phyloP scores from a whole-genome alignment of 2,797 vertebrate species.

The Fistularia commersonii region DNA sequence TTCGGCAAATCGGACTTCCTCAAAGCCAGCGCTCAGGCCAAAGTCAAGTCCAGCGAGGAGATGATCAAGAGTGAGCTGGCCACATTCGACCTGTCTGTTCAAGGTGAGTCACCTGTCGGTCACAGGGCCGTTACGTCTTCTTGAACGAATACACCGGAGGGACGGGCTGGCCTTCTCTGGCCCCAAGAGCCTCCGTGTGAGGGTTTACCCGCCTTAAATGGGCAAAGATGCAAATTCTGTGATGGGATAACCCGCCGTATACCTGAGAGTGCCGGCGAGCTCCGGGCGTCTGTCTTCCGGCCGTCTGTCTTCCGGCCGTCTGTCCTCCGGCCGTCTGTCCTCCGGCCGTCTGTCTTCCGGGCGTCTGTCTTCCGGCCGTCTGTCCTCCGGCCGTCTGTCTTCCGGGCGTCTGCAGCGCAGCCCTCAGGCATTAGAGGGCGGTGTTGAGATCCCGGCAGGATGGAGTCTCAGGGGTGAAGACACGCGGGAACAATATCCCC shows the following conservation, averaged over 20 bases:
- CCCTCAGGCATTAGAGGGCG: constrained; percentile 71
- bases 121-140: not conserved
- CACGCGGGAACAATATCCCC: constrained; percentile 52
- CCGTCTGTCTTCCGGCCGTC: no score
- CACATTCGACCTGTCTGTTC: constrained; percentile 95
- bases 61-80: constrained; percentile 97
- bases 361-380: no score
- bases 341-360: no score
- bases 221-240: no score
- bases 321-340: no score
- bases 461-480: constrained; percentile 42
- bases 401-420: constrained; percentile 36
- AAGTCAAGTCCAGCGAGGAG: constrained; percentile 97
- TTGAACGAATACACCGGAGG: not conserved
- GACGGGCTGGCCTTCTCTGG: no score
- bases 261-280: no score
- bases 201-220: no score
- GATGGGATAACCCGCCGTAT: no score
- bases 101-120: constrained; percentile 82
- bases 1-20: constrained; percentile 98
- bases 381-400: not conserved
- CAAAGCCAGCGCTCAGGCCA: constrained; percentile 90
- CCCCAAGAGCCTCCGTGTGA: no score
- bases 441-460: constrained; percentile 57
- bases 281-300: no score